A percentile compares a stretch with the other conserved stretches of the same genome.
phyloP scores from a whole-genome alignment of 1,140 invertebrate genomes.

The Aphidius gifuensis region DNA sequence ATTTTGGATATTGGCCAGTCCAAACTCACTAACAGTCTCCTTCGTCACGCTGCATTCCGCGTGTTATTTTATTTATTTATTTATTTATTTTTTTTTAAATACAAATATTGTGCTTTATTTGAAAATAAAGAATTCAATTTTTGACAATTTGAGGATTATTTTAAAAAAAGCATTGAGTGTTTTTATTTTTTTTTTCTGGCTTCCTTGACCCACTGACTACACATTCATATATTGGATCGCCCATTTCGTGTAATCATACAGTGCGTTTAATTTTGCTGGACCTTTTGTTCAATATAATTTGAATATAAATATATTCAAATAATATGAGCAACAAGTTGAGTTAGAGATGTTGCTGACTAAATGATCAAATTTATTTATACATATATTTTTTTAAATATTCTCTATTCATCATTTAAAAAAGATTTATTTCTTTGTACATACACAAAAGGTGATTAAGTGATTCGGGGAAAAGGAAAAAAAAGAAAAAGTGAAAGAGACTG shows the following conservation, averaged over 20 bases:
- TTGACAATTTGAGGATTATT: neutral
- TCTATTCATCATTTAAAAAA: too few species aligned
- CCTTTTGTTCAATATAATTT: neutral
- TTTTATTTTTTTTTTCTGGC: conserved; percentile 6
- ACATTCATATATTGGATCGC: conserved; percentile 8
- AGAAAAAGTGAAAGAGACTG: too few species aligned
- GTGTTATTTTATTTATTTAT: conserved; percentile 25
- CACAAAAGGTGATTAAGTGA: too few species aligned
- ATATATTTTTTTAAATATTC: too few species aligned
- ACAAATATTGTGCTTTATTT: conserved; percentile 37
- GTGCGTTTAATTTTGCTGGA: neutral
- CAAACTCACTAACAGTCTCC: conserved; percentile 24
- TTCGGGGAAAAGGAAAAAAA: too few species aligned
- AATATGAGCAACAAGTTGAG: too few species aligned
- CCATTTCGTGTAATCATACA: conserved; percentile 20
- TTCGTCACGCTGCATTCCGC: conserved; percentile 31
- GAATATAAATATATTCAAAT: neutral
- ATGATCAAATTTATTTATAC: too few species aligned
- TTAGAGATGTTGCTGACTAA: too few species aligned
- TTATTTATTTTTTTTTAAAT: conserved; percentile 37
- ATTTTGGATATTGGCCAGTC: conserved; percentile 23
- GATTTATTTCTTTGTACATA: too few species aligned
- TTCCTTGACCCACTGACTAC: conserved; percentile 2
- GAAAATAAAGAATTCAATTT: conserved; percentile 22
- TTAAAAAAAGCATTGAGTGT: neutral